Base-by-base conservation (phyloP, 37 sponge, comb jelly and placozoan genomes). In the Spongilla lacustris region DNA sequence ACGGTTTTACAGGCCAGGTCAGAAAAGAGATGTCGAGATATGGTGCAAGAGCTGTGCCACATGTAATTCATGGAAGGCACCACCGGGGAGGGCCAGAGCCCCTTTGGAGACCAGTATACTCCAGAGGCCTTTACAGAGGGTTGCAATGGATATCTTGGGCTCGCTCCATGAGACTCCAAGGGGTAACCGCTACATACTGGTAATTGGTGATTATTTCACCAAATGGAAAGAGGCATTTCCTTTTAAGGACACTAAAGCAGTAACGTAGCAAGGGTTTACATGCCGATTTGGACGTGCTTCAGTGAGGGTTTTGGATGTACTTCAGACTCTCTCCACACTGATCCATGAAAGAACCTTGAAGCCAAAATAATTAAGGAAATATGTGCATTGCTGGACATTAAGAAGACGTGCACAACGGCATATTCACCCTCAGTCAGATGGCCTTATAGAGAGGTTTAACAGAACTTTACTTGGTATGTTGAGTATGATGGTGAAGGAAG, bases 351-450 rank as follows among this genome's bases (percentile, higher is more conserved):
- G 34, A 50, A 86, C 38, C 77, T 86, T 70, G 79, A 77, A 23
- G 77, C 86, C 26, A 77, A 66, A 27, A 23, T 77, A 9, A 71
- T 86, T 33, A 13, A 68, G 50, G 71, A 67, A 38, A 78, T 77
- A 10, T 78, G 86, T 41, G 24, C 67, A 71, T 69, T 86, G n/a
- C 46, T 86, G 79, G 41, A 38, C 19, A 69, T 86, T 1, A 78
- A 26, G 31, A 86, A 86, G 79, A 71, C 86, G 4, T 41, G 71
- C 10, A 86, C 86, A 35, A 86, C 86, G 12, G 71, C 79, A 76
- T 84, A 84, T n/a, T 77, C 85, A 76, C n/a, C 85, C 85, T 11
- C 76, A 84, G 48, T 58, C 37, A 76, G 85, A 84, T 71, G 83
- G 83, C 27, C 28, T 83, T 28, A 74, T 83, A 17, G 83, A 83